A percentile compares a stretch with the other conserved stretches of the same genome.
These are phyloP conservation scores for Pangasianodon hypophthalmus DNA, from an alignment of 2,113 vertebrate species.

Conservation along the genomic window DNA sequence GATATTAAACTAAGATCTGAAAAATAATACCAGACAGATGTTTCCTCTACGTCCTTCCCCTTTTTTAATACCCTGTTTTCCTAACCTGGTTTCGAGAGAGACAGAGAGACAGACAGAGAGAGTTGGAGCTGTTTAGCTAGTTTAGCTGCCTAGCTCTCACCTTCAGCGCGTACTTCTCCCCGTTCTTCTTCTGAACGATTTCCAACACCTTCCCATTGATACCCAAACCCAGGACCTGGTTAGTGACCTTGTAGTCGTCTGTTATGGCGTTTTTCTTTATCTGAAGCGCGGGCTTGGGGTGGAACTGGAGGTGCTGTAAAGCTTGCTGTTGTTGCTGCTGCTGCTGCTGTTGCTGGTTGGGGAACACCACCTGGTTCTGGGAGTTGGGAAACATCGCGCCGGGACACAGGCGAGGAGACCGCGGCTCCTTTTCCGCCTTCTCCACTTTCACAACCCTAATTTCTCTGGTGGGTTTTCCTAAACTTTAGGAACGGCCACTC, in stretches of 20 bases:
- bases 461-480: neutral
- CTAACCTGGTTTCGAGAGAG: neutral
- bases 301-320: conserved; percentile 71
- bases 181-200: conserved; percentile 86
- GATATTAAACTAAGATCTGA: neutral
- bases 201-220: conserved; percentile 96
- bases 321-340: conserved; percentile 61
- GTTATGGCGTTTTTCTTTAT: conserved; percentile 93
- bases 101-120: neutral
- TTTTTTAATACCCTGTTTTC: neutral
- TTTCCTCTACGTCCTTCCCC: neutral
- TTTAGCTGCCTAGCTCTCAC: conserved; percentile 62
- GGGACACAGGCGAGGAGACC: conserved; percentile 39
- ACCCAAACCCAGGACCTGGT: conserved; percentile 89
- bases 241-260: conserved; percentile 95
- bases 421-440: conserved; percentile 43
- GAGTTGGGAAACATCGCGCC: conserved; percentile 79
- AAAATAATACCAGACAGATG: neutral
- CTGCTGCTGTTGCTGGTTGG: conserved; percentile 69
- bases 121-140: no score
- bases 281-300: conserved; percentile 78
- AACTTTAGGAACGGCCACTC: conserved; percentile 33
- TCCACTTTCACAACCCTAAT: neutral
- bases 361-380: conserved; percentile 78
- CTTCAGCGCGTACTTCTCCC: conserved; percentile 91